Percentiles rank a stretch among this genome's conserved stretches.
phyloP scores from a whole-genome alignment of 37 sponge, comb jelly and placozoan species.

The Crambe crambe region DNA sequence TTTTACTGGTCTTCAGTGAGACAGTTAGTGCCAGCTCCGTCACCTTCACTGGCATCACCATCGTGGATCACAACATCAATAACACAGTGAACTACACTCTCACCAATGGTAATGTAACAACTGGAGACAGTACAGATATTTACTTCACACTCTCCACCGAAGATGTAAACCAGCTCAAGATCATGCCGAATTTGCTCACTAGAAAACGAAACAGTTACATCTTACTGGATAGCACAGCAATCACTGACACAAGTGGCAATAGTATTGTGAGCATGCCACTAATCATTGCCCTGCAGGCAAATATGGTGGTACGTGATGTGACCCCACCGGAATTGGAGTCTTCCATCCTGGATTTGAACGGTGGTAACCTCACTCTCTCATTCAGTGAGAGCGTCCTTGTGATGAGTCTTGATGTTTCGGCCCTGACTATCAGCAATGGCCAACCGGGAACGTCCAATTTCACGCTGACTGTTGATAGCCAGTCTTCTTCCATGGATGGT shows the following conservation, averaged over 20 bases:
- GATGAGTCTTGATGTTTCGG: constrained; percentile 43
- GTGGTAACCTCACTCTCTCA: constrained; percentile 67
- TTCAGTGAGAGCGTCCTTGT: constrained; percentile 80
- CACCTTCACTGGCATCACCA: constrained; percentile 53
- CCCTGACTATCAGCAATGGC: constrained; percentile 61
- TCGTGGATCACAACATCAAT: constrained; percentile 49
- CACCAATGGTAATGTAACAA: constrained; percentile 50
- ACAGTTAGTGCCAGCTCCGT: constrained; percentile 70
- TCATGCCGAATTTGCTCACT: constrained; percentile 40
- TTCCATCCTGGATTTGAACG: constrained; percentile 70
- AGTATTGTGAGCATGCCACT: constrained; percentile 22
- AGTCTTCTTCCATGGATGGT: constrained; percentile 56
- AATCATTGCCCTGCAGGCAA: constrained; percentile 36
- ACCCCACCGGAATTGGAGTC: constrained; percentile 54
- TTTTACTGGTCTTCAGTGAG: constrained; percentile 79
- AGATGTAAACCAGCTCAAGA: constrained; percentile 73
- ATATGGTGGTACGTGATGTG: constrained; percentile 24
- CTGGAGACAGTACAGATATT: constrained; percentile 40
- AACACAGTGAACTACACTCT: constrained; percentile 47
- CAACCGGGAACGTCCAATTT: constrained; percentile 22
- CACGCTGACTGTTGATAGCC: constrained; percentile 53
- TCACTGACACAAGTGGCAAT: constrained; percentile 70
- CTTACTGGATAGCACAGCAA: constrained; percentile 31
- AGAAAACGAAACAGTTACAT: constrained; percentile 51
- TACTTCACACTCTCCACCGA: constrained; percentile 33